Base-by-base conservation (phyloP, 2,888 invertebrate species). In the Malacosoma neustria region DNA sequence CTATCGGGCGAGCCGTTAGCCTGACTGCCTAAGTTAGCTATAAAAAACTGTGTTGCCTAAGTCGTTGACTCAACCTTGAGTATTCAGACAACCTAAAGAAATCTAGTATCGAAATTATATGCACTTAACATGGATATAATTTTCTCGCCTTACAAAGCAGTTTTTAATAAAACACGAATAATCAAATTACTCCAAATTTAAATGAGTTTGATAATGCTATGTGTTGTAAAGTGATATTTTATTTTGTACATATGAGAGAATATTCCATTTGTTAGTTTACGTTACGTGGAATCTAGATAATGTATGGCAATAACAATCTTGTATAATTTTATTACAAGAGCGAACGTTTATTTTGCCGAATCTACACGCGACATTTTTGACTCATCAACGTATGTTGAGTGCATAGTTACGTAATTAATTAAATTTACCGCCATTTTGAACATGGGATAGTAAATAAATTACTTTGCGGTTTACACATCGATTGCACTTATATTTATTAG, bases 321-420 rank as follows among this genome's bases (percentile, higher is more conserved):
- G 41, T 42, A 51, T 48, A 51, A 55, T 54, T 51, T 51, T 48
- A 60, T 48, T 39, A 43, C 35, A 30, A 50, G 41, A 38, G 40
- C 43, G 40, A 48, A 45, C 42, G 49, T 35, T 49, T 45, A 45
- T 45, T 48, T 57, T 38, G 42, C 6, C 6, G 39, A 38, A 45
- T 42, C 45, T 44, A 45, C 46, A 44, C 38, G 46, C 32, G 35
- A 43, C 42, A 41, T 31, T 41, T 41, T 30, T 36, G 46, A 49
- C 33, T 49, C 49, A 38, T 39, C 39, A 37, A 38, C 42, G 43
- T 39, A 46, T 44, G 42, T 48, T 37, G 30, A 35, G 14, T 22
- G 5, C 9, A n/a, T n/a, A n/a, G 22, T 13, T 12, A 5, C 7
- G 32, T 11, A 13, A 4, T 32, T 9, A 29, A 12, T 12, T 32